Evolutionary conservation across 2,797 vertebrate genomes (phyloP), one percentile per base, ranked within the genome.

Genomic region (Lepus townsendii): DNA sequence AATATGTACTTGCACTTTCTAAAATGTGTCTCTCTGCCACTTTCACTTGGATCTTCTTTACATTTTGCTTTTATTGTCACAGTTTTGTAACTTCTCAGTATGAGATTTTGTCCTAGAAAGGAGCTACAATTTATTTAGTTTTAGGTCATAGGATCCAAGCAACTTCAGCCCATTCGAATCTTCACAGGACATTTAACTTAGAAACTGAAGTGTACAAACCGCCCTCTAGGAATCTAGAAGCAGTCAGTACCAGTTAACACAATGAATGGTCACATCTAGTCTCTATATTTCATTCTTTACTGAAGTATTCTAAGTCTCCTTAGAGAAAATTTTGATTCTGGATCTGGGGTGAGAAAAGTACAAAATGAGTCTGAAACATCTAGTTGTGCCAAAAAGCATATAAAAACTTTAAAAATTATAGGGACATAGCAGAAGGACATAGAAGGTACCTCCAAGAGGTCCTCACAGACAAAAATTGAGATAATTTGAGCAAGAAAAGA

Each of bases 31-130:
- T 75, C 52, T 66, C n/a, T 90, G 77, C 54, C 72, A 68, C 66
- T 84, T 92, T 83, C 10, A 75, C 47, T 76, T 80, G 62, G 47
- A 13, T 80, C 63, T 82, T 80, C 63, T 82, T 83, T 66, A 30
- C n/a, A 35, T n/a, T 83, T 84, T 85, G 38, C 60, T 83, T 65
- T 63, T 85, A 13, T 57, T 96, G 77, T 71, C 68, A 75, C 17
- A 30, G 78, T 47, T 95, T 78, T 90, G 47, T 35, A 47, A 62
- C 63, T 88, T 79, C 65, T 90, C 30, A 72, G 60, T 73, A 22
- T 86, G 77, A 82, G 20, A 38, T 71, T 90, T 93, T 93, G n/a
- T 90, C 73, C 82, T 93, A 66, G 38, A 96, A 88, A 94, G 69
- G 32, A 92, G n/a, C 47, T 88, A 2, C 2, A 13, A 2, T 83